Evolutionary conservation across 2,113 vertebrate genomes (phyloP), one percentile per base, ranked within the genome.

Genomic region (Chloroceryle aenea): DNA sequence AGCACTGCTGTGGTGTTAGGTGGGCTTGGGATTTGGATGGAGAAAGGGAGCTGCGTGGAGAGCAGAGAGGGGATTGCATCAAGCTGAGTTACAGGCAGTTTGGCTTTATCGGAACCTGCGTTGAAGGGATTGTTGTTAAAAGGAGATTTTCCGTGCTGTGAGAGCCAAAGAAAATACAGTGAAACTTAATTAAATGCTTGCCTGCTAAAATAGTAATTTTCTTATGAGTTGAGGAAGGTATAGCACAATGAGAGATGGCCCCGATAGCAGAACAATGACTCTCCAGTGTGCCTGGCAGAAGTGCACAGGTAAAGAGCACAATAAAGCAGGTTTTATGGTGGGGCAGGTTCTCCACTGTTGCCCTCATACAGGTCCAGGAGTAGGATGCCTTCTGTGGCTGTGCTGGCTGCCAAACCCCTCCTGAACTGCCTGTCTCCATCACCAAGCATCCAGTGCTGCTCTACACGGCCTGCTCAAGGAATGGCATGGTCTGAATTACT

Each of bases 171-270:
- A 90, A 97, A 96, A 96, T 43, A 88, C 68, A 13, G 76, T 1
- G 88, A 56, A 71, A 68, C 83, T 86, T 94, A 95, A 95, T 96
- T 94, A 96, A 97, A 56, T 32, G 88, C 88, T 85, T 32, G 64
- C 86, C 95, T 94, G 93, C 73, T 96, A 96, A 96, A 97, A 96
- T 69, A 95, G 87, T 86, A 90, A 86, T 94, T 95, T 94, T 86
- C 85, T 71, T 67, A 42, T 3, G 86, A 72, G 84, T 68, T 72
- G 95, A 29, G 89, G 71, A 84, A 78, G 88, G 88, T 61, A 2
- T 85, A 91, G 68, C 6, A 63, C 76, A 53, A 71, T 6, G 76
- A 94, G 58, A 82, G 90, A 96, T 72, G 76, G 86, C n/a, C 23
- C 42, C 4, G 90, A 90, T 81, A 66, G 76, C 82, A 74, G 76